A percentile compares a stretch with the other conserved stretches of the same genome.
phyloP scores from a whole-genome alignment of 2,113 vertebrate genomes.

The Pseudopodoces humilis region DNA sequence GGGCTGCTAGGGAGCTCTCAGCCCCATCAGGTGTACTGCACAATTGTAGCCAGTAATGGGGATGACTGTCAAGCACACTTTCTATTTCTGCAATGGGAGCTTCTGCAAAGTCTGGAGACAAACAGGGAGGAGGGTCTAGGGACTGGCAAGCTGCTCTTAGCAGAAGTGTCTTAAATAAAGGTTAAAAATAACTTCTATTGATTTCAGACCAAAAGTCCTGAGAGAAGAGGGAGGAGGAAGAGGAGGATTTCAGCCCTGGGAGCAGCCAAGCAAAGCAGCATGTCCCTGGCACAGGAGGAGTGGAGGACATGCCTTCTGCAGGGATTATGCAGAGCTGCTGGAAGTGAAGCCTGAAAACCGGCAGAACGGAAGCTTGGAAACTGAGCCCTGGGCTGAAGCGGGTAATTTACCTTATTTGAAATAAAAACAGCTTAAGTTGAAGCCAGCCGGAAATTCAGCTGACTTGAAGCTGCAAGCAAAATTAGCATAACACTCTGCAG shows the following conservation, averaged over 20 bases:
- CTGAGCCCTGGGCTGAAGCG: neutral
- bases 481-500: constrained; percentile 53
- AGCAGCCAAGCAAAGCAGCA: neutral
- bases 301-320: neutral
- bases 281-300: constrained; percentile 34
- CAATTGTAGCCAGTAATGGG: neutral
- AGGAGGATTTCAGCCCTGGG: neutral
- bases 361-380: constrained; percentile 55
- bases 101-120: neutral
- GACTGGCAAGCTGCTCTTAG: neutral
- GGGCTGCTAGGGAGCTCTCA: neutral
- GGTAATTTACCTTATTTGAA: constrained; percentile 63
- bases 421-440: constrained; percentile 63
- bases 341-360: constrained; percentile 30
- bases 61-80: neutral
- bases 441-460: constrained; percentile 61
- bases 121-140: neutral
- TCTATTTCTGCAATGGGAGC: neutral
- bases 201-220: constrained; percentile 10
- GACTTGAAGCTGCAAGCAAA: constrained; percentile 59
- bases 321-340: constrained; percentile 45
- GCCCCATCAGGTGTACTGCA: neutral
- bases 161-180: neutral
- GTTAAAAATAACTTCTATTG: neutral
- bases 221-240: neutral